Percentiles rank a stretch among this genome's conserved stretches.
phyloP scores from a whole-genome alignment of 2,113 vertebrate genomes.

The Chiloscyllium plagiosum region DNA sequence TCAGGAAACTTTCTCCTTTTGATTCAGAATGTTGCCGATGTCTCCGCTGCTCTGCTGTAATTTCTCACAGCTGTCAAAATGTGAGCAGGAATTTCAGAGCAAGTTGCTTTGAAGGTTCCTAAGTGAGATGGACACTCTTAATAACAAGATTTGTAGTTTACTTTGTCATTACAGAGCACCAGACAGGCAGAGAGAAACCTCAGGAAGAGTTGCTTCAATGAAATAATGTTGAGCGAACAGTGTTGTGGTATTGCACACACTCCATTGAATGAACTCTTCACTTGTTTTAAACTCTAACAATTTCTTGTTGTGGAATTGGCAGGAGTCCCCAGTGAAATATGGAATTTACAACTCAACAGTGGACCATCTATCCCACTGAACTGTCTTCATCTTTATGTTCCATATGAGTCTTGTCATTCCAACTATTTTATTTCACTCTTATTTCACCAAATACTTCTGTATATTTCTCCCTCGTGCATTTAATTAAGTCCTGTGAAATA shows the following conservation, averaged over 20 bases:
- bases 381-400: background rate
- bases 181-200: background rate
- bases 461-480: background rate
- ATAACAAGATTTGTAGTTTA: background rate
- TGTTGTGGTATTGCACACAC: background rate
- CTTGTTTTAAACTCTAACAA: background rate
- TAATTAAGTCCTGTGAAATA: background rate
- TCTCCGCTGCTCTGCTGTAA: background rate
- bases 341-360: no score
- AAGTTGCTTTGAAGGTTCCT: background rate
- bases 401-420: background rate
- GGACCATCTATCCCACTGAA: background rate
- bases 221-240: background rate
- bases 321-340: background rate
- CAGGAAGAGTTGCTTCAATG: background rate
- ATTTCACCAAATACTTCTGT: background rate
- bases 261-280: background rate
- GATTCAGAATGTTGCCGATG: background rate
- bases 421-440: background rate
- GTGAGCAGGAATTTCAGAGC: background rate
- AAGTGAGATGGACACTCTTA: background rate
- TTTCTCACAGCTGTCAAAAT: background rate
- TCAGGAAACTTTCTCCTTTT: background rate
- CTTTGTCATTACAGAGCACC: background rate
- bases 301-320: background rate